These are phyloP conservation scores for Tragelaphus eurycerus DNA, from an alignment of 2,797 vertebrate species.

Conservation along the genomic window DNA sequence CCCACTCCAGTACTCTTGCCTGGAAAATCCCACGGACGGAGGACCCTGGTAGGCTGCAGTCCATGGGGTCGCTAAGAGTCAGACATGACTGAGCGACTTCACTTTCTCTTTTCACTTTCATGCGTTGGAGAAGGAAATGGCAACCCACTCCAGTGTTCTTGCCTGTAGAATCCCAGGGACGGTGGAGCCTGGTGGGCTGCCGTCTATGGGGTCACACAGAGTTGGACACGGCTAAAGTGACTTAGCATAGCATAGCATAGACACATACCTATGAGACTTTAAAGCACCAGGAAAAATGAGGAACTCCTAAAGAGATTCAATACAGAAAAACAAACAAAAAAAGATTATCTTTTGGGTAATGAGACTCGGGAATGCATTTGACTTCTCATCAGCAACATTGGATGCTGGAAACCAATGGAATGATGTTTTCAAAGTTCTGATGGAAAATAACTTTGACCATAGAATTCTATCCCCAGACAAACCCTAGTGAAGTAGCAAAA, in stretches of 20 bases:
- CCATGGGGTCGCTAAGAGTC: no score
- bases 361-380: constrained; percentile 4
- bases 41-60: no score
- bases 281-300: background rate
- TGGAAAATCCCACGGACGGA: no score
- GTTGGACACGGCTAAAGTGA: no score
- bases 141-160: no score
- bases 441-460: background rate
- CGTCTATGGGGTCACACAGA: no score
- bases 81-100: no score
- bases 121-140: no score
- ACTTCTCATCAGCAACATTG: constrained; percentile 18
- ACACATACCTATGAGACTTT: background rate
- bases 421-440: background rate
- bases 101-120: no score
- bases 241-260: background rate
- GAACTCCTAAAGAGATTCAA: background rate
- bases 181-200: no score
- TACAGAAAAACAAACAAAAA: background rate
- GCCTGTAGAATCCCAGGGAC: no score
- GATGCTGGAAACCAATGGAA: constrained; percentile 43
- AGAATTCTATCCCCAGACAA: constrained; percentile 8
- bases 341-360: background rate
- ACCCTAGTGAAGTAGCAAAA: background rate
- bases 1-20: no score